Evolutionary conservation across 2,888 invertebrate genomes (phyloP).

Genomic region (Zygothrica quintamaculata): DNA sequence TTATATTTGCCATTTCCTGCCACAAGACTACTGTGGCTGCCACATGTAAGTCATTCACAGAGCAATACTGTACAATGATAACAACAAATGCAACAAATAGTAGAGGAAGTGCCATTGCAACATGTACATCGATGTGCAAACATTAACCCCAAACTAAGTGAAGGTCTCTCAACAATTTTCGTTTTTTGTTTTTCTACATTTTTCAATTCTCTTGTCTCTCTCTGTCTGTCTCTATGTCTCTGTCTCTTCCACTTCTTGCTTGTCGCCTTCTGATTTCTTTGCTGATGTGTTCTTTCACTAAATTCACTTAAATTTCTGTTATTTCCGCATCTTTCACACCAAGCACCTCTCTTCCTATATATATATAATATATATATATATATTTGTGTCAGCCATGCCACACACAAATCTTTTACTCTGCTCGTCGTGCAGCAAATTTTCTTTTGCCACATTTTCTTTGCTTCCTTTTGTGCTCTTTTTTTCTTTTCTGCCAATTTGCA

Average conservation of each 20-base stretch:
- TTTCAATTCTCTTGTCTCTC: background rate
- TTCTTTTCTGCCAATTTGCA: constrained; percentile 72
- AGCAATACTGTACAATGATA: constrained; percentile 18
- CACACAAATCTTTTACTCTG: constrained; percentile 46
- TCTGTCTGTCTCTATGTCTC: background rate
- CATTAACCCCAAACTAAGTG: constrained; percentile 57
- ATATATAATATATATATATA: constrained; percentile 10
- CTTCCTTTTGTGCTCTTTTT: no score
- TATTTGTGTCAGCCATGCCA: constrained; percentile 36
- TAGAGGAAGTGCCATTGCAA: constrained; percentile 6
- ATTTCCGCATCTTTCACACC: constrained; percentile 74
- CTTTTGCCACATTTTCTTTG: constrained; percentile 39
- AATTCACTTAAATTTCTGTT: constrained; percentile 77
- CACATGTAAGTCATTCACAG: constrained; percentile 47
- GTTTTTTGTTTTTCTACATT: constrained; percentile 27
- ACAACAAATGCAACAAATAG: constrained; percentile 14
- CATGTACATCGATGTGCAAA: constrained; percentile 43
- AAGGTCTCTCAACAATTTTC: constrained; percentile 49
- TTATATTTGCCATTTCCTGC: constrained; percentile 70
- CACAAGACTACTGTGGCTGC: constrained; percentile 33
- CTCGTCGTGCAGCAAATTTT: constrained; percentile 37
- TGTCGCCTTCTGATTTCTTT: constrained; percentile 62
- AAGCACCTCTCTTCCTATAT: constrained; percentile 34
- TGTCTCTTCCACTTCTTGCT: background rate
- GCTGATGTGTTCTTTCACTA: constrained; percentile 77